Base-by-base conservation (phyloP, 2,888 invertebrate genomes). In the Hemithea aestivaria region DNA sequence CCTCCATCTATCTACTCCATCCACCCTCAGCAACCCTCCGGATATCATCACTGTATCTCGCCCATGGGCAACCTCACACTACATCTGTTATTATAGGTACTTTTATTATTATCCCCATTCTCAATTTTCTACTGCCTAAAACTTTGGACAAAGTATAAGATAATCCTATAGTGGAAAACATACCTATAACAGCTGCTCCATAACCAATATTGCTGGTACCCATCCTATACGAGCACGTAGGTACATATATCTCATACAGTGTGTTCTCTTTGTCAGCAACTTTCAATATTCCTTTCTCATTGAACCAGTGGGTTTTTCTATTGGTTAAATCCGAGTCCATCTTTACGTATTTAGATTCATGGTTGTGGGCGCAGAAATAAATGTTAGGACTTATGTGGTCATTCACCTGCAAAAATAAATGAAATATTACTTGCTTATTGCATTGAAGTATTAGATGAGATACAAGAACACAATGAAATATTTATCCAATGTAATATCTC, bases 191-290 rank as follows among this genome's bases (percentile, higher is more conserved):
- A 6, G 94, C 94, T 48, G 92, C 92, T 21, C 96, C 97, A 74
- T 93, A 96, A 1, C 97, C 98, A 75, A 97, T 95, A 51, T 92
- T 87, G 2, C 77, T 70, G 10, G 94, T 95, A 1, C 98, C 98
- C 98, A 99, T 99, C 58, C 99, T 90, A 73, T 99, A 99, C 0
- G 97, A 97, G 67, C 96, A 96, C 0, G 98, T 97, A 1, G 98
- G 98, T 51, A 97, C 94, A 73, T 93, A 91, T 30, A 98, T 90
- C 87, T 98, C 98, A 57, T 91, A 88, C 43, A 91, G 66, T 9
- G 72, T 50, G 7, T 70, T 60, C 0, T 62, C 56, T 1, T 59
- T 50, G 3, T 66, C 61, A 0, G 45, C 21, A 1, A 84, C 49
- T n/a, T 62, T 56, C 11, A 87, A 46, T 1, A 72, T 45, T 1